Evolutionary conservation across 1,140 invertebrate genomes (phyloP).

Genomic region (Bombus huntii): DNA sequence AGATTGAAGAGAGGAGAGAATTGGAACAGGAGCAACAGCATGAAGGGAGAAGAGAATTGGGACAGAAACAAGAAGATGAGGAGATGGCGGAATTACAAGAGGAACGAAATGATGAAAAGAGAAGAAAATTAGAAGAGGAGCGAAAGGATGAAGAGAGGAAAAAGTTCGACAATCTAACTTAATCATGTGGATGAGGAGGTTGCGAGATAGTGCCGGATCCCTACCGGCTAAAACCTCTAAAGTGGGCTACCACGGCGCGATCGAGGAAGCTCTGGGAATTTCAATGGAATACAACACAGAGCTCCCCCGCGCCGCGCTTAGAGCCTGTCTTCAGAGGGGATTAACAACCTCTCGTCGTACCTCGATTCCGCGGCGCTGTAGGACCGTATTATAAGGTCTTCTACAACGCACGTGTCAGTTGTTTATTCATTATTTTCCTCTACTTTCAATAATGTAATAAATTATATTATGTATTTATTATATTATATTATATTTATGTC

Average conservation of each 20-base stretch:
- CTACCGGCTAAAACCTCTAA: background rate
- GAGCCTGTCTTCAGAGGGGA: too few relatives aligned
- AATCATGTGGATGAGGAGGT: background rate
- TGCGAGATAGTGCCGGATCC: background rate
- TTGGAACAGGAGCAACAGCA: constrained; percentile 20
- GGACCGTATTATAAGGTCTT: background rate
- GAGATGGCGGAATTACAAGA: constrained; percentile 34
- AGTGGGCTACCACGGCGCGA: background rate
- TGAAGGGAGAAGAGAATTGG: constrained; percentile 54
- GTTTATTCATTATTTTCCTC: background rate
- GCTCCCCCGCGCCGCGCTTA: background rate
- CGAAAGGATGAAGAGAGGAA: background rate
- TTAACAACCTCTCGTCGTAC: background rate
- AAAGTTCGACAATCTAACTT: background rate
- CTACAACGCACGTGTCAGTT: background rate
- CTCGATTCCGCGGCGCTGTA: background rate
- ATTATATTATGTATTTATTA: background rate
- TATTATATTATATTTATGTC: too few relatives aligned
- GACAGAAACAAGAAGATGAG: constrained; percentile 64
- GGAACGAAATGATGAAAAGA: background rate
- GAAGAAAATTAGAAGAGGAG: background rate
- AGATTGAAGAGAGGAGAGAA: constrained; percentile 71
- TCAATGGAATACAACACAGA: background rate
- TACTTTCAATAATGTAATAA: background rate
- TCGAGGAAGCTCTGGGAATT: background rate